Conservation (phyloP, 1,140 invertebrate genomes). For the Orchestia grillus region DNA sequence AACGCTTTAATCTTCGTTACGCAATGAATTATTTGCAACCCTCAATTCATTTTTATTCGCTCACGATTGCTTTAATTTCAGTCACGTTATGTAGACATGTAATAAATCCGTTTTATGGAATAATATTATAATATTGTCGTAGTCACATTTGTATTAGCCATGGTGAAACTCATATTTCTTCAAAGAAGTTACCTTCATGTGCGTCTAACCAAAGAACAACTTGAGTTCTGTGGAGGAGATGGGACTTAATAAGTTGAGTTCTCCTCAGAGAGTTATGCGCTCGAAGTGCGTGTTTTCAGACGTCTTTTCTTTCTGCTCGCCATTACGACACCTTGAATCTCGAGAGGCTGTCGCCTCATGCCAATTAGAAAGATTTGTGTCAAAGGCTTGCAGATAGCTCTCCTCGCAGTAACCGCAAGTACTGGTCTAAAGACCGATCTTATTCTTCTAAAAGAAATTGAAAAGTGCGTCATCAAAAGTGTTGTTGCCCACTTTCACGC, state of each 20-base stretch:
- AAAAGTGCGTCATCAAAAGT: neutral
- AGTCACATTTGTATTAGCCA: neutral
- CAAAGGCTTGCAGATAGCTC: slow-evolving; percentile 2
- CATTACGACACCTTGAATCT: neutral
- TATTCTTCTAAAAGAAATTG: neutral
- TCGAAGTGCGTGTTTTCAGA: neutral
- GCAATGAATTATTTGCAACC: too few relatives aligned
- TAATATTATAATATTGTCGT: too few relatives aligned
- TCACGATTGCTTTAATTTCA: too few relatives aligned
- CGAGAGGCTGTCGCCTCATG: neutral
- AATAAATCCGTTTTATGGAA: too few relatives aligned
- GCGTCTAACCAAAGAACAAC: neutral
- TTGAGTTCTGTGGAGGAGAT: neutral
- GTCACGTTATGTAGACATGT: too few relatives aligned
- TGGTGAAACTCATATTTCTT: neutral
- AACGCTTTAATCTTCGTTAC: too few relatives aligned
- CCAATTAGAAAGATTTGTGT: slow-evolving; percentile 53
- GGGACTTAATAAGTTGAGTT: neutral
- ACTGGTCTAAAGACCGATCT: neutral
- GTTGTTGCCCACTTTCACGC: neutral
- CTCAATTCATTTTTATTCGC: too few relatives aligned
- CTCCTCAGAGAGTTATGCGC: neutral
- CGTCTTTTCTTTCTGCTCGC: slow-evolving; percentile 21
- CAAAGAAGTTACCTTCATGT: neutral
- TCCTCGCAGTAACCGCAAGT: neutral